phyloP scores from a whole-genome alignment of 1,140 invertebrate species.

The Brachionus paranguensis region DNA sequence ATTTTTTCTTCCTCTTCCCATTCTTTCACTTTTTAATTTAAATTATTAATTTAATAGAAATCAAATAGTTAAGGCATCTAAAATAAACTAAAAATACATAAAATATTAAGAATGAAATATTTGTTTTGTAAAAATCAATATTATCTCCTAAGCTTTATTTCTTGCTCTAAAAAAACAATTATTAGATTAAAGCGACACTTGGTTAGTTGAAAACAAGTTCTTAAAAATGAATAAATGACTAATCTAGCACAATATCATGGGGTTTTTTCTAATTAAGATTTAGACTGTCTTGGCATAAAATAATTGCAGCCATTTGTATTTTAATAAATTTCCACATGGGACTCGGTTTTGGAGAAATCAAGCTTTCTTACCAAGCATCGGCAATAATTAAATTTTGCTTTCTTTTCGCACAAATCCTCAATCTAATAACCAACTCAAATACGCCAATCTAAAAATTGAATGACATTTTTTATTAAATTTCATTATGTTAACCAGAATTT shows the following conservation, averaged over 20 bases:
- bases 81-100: neutral
- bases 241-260: neutral
- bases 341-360: neutral
- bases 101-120: neutral
- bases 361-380: neutral
- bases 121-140: neutral
- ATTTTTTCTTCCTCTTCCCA: neutral
- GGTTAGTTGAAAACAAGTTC: neutral
- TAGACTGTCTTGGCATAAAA: neutral
- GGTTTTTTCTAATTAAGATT: neutral
- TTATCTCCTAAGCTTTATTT: neutral
- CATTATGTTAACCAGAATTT: neutral
- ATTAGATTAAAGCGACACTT: neutral
- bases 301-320: neutral
- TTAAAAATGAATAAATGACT: neutral
- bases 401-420: neutral
- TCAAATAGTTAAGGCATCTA: neutral
- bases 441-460: neutral
- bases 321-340: neutral
- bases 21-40: neutral
- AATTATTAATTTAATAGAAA: constrained; percentile 4
- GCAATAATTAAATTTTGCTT: neutral
- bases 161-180: neutral
- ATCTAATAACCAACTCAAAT: neutral
- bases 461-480: neutral